Evolutionary conservation across 2,113 vertebrate species (phyloP).

Genomic region (Erythrocercus mccallii): DNA sequence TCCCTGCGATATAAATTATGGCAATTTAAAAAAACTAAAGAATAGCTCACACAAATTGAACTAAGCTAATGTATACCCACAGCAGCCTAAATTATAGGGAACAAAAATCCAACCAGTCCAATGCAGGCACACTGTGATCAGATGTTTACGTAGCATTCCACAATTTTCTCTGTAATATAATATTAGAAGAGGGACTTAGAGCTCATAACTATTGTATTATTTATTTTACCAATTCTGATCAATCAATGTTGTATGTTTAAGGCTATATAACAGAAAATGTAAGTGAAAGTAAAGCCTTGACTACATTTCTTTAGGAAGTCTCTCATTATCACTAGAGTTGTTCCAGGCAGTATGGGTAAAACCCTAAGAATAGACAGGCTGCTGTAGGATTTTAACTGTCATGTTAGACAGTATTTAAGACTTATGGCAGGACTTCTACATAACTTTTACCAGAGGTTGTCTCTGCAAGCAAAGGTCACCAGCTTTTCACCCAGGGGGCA

Average conservation of each 20-base stretch:
- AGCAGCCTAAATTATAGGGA: neutral
- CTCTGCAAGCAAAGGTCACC: neutral
- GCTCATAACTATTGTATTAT: neutral
- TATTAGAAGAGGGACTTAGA: neutral
- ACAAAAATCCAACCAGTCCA: neutral
- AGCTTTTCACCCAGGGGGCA: neutral
- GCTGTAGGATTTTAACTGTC: neutral
- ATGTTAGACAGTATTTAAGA: neutral
- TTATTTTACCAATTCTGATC: neutral
- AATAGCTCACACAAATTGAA: neutral
- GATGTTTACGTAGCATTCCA: neutral
- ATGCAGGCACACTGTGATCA: neutral
- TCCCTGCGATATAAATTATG: neutral
- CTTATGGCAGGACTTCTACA: neutral
- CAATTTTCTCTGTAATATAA: neutral
- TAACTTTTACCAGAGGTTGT: neutral
- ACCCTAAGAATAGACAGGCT: neutral
- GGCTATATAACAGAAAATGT: neutral
- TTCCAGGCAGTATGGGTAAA: neutral
- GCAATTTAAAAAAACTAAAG: neutral
- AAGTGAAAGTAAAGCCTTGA: neutral
- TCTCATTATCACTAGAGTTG: neutral
- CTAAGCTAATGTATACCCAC: neutral
- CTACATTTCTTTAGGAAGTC: neutral
- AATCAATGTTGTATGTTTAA: neutral